Conservation (phyloP, 2,888 invertebrate species). For the Octonoba sinensis region DNA sequence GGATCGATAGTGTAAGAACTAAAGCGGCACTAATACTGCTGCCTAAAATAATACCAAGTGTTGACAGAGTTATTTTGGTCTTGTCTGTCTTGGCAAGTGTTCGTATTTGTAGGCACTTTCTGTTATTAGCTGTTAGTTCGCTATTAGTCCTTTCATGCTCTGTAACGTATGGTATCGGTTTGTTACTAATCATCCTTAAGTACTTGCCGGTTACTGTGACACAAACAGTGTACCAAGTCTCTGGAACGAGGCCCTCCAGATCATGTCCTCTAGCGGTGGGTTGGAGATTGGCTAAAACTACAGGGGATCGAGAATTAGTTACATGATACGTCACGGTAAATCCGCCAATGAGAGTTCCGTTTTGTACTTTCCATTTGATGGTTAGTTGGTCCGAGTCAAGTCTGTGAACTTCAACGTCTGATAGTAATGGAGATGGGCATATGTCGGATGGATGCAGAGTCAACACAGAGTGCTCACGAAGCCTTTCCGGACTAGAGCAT, state of each 20-base stretch:
- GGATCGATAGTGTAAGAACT: constrained; percentile 85
- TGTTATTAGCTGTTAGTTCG: constrained; percentile 65
- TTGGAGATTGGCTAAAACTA: constrained; percentile 59
- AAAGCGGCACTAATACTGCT: constrained; percentile 88
- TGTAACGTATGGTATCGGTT: constrained; percentile 67
- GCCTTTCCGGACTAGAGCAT: constrained; percentile 86
- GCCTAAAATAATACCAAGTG: constrained; percentile 87
- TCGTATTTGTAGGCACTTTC: constrained; percentile 67
- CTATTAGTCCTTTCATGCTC: constrained; percentile 62
- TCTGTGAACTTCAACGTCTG: constrained; percentile 87
- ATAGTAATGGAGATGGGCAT: constrained; percentile 85
- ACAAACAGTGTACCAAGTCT: constrained; percentile 87
- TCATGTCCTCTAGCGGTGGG: constrained; percentile 77
- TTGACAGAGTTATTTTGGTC: constrained; percentile 72
- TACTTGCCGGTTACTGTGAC: constrained; percentile 88
- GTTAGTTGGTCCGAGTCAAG: constrained; percentile 88
- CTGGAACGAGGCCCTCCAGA: constrained; percentile 82
- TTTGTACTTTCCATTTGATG: constrained; percentile 83
- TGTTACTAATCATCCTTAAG: constrained; percentile 68
- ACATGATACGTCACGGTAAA: constrained; percentile 86
- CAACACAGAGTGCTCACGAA: constrained; percentile 82
- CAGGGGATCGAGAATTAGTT: constrained; percentile 63
- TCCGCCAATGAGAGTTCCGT: constrained; percentile 83
- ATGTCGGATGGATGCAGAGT: constrained; percentile 85
- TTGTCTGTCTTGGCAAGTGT: constrained; percentile 65